These are phyloP conservation scores for Isotomurus palustris DNA, from an alignment of 2,888 invertebrate genomes.

Conservation along the genomic window DNA sequence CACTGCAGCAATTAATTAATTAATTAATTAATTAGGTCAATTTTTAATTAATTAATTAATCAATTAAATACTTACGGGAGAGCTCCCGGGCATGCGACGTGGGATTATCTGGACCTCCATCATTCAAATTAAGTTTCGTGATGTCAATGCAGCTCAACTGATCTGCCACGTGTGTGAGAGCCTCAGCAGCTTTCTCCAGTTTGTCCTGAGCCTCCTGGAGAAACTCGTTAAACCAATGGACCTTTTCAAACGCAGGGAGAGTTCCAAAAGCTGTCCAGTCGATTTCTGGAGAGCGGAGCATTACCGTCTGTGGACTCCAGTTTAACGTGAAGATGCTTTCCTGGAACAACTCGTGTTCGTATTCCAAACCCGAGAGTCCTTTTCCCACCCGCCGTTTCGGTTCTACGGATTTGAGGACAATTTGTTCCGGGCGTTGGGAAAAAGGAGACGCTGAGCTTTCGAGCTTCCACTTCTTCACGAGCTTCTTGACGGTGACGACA, in stretches of 20 bases:
- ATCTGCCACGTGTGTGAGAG: conserved; percentile 10
- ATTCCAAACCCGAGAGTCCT: neutral
- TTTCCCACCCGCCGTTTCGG: neutral
- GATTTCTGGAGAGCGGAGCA: neutral
- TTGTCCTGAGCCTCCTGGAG: conserved; percentile 13
- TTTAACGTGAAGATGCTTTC: conserved; percentile 27
- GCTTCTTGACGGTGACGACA: conserved; percentile 3
- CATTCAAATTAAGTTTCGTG: neutral
- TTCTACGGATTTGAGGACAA: conserved; percentile 9
- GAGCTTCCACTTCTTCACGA: conserved; percentile 9
- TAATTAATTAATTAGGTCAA: neutral
- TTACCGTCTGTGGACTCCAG: conserved; percentile 23
- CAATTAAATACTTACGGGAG: neutral
- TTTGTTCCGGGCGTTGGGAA: neutral
- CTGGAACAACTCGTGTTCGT: neutral
- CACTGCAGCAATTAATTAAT: neutral
- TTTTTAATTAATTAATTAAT: neutral
- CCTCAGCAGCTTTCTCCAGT: conserved; percentile 28
- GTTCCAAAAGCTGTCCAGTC: conserved; percentile 10
- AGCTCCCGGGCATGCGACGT: conserved; percentile 12
- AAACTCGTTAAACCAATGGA: conserved; percentile 22
- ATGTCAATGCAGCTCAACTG: conserved; percentile 11
- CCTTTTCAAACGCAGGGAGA: conserved; percentile 17
- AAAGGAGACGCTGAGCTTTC: neutral
- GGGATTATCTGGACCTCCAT: neutral